Evolutionary conservation across 2,113 vertebrate genomes (phyloP), one percentile per base, ranked within the genome.

Genomic region (Leiothrix lutea): DNA sequence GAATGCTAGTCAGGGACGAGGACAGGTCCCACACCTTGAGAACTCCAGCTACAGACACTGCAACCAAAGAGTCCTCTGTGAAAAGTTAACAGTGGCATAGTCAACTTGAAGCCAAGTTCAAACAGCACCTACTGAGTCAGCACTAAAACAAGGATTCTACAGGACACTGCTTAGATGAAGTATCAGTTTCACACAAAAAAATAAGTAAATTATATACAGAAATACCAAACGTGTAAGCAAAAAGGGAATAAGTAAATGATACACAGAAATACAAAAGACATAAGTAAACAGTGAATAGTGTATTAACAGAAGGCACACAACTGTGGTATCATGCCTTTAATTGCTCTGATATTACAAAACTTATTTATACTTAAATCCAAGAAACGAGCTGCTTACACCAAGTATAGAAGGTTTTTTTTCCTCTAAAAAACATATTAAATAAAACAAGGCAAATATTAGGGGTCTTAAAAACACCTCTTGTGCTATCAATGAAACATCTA

Each of bases 21-120:
- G 98, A 98, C 0, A 98, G 80, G 56, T 98, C 97, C 98, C 98
- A 98, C 12, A 98, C 97, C 93, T 98, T 98, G 31, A 98, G 97
- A 61, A 97, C 96, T 53, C 98, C 98, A 23, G 97, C 66, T 51
- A 97, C 77, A 33, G 98, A 98, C 14, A 98, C 97, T 3, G 95
- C 98, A 80, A 98, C 88, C 48, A 98, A 45, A 31, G 98, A 98
- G 89, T 98, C 98, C 92, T 98, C 98, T 98, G 95, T 58, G 57
- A 88, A 95, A 82, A 93, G 50, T 66, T 26, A 92, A 95, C 10
- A 92, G 7, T 8, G 12, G 90, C 15, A 84, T 0, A 38, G 44
- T 80, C 22, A 96, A 26, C 40, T 23, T n/a, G 33, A 90, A 88
- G 44, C 3, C 14, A 47, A 42, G 51, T 35, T 56, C 36, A 57